phyloP scores from a whole-genome alignment of 2,888 invertebrate species.

The Byasa hedistus region DNA sequence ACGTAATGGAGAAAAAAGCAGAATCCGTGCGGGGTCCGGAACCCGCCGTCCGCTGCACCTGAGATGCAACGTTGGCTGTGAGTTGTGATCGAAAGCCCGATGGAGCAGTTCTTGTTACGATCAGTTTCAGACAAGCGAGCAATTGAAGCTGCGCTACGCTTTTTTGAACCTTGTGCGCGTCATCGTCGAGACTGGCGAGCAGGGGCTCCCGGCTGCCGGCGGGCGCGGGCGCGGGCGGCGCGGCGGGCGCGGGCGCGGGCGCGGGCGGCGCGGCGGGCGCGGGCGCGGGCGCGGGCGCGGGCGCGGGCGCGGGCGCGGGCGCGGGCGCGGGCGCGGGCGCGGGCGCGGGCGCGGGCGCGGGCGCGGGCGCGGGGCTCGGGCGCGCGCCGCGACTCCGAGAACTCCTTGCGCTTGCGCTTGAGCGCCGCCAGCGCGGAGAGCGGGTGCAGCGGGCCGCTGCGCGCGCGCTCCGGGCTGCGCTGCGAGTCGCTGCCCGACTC shows the following conservation, averaged over 20 bases:
- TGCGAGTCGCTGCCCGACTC: conserved; percentile 86
- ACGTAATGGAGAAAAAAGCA: no score
- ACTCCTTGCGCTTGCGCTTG: conserved; percentile 90
- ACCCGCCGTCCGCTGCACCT: no score
- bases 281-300: conserved; percentile 56
- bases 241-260: conserved; percentile 38
- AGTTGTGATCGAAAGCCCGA: no score
- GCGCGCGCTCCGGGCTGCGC: conserved; percentile 76
- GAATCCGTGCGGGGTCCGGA: no score
- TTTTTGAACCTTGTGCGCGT: conserved; percentile 69
- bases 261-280: conserved; percentile 44
- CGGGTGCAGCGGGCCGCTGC: conserved; percentile 60
- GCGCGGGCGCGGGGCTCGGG: conserved; percentile 54
- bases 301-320: conserved; percentile 67
- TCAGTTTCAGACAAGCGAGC: no score
- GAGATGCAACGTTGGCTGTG: no score
- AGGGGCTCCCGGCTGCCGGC: conserved; percentile 82
- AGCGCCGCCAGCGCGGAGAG: conserved; percentile 85
- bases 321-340: no score
- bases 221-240: conserved; percentile 39
- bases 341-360: conserved; percentile 56
- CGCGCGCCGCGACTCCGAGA: conserved; percentile 85
- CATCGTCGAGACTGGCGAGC: conserved; percentile 79
- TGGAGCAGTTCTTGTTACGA: no score
- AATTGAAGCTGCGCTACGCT: no score